These are phyloP conservation scores for Percopsis transmontana DNA, from an alignment of 2,113 vertebrate genomes.

Conservation along the genomic window DNA sequence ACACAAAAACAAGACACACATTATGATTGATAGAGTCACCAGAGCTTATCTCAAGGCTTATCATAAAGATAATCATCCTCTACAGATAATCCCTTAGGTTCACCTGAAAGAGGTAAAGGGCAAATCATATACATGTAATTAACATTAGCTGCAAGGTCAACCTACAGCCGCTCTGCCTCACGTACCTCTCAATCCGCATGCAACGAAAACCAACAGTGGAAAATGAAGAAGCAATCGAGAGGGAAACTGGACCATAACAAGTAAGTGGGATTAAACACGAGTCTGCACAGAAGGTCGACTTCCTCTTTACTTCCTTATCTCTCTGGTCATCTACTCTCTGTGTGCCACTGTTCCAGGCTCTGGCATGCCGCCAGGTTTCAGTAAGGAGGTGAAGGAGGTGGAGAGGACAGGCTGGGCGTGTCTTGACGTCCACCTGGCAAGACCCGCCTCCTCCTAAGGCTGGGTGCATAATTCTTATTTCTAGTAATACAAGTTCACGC, in stretches of 20 bases:
- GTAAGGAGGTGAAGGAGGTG: conserved; percentile 41
- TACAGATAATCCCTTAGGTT: conserved; percentile 25
- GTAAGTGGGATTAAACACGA: conserved; percentile 14
- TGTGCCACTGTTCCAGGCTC: conserved; percentile 37
- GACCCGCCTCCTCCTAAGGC: conserved; percentile 2
- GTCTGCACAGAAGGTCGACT: conserved; percentile 31
- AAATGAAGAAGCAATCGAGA: neutral
- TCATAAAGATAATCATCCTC: conserved; percentile 31
- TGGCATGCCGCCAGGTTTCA: conserved; percentile 60
- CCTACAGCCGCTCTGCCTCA: neutral
- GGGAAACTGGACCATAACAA: neutral
- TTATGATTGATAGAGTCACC: conserved; percentile 1
- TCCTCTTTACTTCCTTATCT: conserved; percentile 61
- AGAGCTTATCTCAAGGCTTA: conserved; percentile 21
- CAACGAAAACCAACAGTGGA: neutral
- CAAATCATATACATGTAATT: conserved; percentile 3
- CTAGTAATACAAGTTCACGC: too few species aligned
- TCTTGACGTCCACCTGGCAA: conserved; percentile 34
- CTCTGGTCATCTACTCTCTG: conserved; percentile 34
- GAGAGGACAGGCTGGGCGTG: conserved; percentile 40
- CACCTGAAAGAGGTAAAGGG: conserved; percentile 5
- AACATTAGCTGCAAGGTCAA: neutral
- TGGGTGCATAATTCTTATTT: too few species aligned
- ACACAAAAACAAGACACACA: conserved; percentile 1
- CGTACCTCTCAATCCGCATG: too few species aligned